Evolutionary conservation across 2,113 vertebrate species (phyloP).

Genomic region (Nyctibius bracteatus): DNA sequence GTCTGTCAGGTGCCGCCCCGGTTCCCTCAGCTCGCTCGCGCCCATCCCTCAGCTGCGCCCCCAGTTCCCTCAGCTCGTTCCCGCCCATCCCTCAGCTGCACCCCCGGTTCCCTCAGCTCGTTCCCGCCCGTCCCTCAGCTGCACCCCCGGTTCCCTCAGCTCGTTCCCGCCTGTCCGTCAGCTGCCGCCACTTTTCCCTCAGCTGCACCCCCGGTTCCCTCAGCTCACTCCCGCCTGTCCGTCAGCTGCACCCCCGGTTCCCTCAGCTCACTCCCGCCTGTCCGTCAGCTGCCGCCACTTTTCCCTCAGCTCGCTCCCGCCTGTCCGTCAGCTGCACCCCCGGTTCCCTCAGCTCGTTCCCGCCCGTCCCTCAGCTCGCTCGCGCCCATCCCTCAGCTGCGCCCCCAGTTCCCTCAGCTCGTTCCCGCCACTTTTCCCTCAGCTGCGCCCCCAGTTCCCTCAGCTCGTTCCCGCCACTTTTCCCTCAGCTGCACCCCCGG

Average conservation of each 20-base stretch:
- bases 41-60: accelerated
- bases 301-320: not conserved
- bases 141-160: accelerated
- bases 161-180: no score
- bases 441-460: not conserved
- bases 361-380: not conserved
- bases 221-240: no score
- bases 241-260: no score
- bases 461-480: accelerated
- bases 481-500: accelerated
- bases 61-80: not conserved
- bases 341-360: not conserved
- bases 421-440: no score
- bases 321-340: accelerated
- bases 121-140: not conserved
- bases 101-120: not conserved
- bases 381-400: not conserved
- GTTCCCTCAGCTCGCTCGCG: not conserved
- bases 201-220: no score
- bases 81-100: not conserved
- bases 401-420: not conserved
- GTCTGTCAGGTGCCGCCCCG: accelerated
- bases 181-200: no score
- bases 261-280: not conserved
- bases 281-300: accelerated